Conservation (phyloP, 1,140 invertebrate species). For the Diachasmimorpha longicaudata region DNA sequence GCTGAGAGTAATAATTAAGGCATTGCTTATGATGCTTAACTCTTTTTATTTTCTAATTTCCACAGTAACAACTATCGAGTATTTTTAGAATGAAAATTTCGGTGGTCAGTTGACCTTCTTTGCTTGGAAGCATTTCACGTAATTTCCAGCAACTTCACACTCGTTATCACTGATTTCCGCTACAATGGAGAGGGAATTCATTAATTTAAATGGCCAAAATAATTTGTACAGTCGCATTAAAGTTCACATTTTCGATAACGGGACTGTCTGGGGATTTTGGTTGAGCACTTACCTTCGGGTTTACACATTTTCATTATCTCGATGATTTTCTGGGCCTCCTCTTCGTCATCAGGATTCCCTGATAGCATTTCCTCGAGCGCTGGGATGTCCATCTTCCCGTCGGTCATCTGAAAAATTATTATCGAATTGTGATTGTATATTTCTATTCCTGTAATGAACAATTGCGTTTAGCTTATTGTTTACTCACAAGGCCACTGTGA, state of each 20-base stretch:
- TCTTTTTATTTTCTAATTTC: background rate
- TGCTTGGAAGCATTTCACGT: background rate
- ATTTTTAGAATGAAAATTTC: background rate
- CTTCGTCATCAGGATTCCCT: background rate
- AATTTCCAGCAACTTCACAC: background rate
- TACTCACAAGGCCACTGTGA: background rate
- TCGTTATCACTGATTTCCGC: conserved; percentile 10
- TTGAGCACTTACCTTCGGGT: background rate
- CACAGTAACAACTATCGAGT: background rate
- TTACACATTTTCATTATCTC: background rate
- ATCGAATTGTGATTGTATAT: background rate
- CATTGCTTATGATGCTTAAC: background rate
- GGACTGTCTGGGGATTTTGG: background rate
- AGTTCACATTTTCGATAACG: too few species aligned
- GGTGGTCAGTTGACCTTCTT: background rate
- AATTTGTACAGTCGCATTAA: too few species aligned
- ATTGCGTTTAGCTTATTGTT: background rate
- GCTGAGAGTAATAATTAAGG: background rate
- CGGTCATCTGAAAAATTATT: background rate
- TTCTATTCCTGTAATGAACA: background rate
- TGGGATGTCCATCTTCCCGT: background rate
- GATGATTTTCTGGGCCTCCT: background rate
- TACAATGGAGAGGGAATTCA: background rate
- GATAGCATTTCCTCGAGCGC: background rate
- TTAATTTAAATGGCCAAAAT: background rate